phyloP scores from a whole-genome alignment of 2,113 vertebrate genomes.

The Sander lucioperca region DNA sequence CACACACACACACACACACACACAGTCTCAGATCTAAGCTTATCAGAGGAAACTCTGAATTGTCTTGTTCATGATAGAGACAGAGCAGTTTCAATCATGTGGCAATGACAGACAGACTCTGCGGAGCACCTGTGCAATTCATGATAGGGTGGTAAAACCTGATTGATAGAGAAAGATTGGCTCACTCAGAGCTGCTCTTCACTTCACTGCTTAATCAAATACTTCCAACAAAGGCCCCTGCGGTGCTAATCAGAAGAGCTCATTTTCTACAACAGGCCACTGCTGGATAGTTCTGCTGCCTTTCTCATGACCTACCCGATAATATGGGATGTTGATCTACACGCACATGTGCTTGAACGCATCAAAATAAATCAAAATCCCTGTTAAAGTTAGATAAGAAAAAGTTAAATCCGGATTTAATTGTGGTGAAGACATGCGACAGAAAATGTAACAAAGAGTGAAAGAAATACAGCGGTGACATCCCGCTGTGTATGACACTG shows the following conservation, averaged over 20 bases:
- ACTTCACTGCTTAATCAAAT: constrained; percentile 59
- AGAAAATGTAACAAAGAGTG: not conserved
- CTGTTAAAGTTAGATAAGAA: not conserved
- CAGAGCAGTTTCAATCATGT: constrained; percentile 40
- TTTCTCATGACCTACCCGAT: not conserved
- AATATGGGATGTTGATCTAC: not conserved
- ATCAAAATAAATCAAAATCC: not conserved
- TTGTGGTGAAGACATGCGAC: not conserved
- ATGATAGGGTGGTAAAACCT: constrained; percentile 31
- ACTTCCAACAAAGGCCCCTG: constrained; percentile 35
- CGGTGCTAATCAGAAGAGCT: constrained; percentile 46
- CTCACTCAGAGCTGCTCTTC: constrained; percentile 28
- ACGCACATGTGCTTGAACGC: not conserved
- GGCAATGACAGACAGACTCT: constrained; percentile 15
- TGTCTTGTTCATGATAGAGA: constrained; percentile 28
- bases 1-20: constrained; percentile 21
- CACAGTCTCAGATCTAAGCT: not conserved
- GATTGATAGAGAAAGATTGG: constrained; percentile 21
- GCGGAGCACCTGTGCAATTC: constrained; percentile 50
- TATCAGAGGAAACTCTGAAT: not conserved
- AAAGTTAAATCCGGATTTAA: not conserved
- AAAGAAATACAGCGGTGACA: not conserved
- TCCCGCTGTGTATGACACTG: not conserved
- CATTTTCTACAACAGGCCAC: constrained; percentile 7
- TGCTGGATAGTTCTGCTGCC: constrained; percentile 13